A percentile compares a stretch with the other conserved stretches of the same genome.
These are phyloP conservation scores for Dryoscopus gambensis DNA, from an alignment of 2,113 vertebrate species.

Conservation along the genomic window DNA sequence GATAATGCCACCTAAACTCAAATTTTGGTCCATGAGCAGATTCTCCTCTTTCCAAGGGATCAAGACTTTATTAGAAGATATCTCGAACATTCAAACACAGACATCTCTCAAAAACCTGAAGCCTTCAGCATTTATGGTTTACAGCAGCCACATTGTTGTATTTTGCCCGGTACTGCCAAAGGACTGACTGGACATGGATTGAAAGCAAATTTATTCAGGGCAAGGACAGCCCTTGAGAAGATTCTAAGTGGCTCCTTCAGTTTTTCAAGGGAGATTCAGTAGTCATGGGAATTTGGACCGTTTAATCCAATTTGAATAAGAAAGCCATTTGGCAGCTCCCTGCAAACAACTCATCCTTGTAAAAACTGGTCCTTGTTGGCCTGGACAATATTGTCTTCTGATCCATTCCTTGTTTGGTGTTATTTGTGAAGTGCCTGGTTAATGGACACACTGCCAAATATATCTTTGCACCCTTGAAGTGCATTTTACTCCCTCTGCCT, in stretches of 20 bases:
- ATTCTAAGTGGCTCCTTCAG: neutral
- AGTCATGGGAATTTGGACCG: neutral
- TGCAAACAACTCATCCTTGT: neutral
- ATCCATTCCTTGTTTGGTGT: neutral
- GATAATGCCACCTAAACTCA: neutral
- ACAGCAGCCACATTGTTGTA: neutral
- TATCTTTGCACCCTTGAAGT: neutral
- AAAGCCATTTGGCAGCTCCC: neutral
- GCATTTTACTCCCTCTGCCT: neutral
- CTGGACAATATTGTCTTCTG: neutral
- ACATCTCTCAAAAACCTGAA: neutral
- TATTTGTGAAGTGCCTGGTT: neutral
- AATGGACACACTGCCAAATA: neutral
- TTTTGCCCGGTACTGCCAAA: neutral
- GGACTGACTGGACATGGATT: neutral
- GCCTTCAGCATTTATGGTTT: neutral
- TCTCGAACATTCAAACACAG: neutral
- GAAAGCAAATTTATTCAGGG: neutral
- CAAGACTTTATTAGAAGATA: neutral
- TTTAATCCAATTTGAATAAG: neutral
- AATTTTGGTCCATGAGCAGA: neutral
- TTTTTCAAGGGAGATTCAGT: neutral
- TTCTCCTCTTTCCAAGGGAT: neutral
- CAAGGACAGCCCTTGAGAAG: neutral
- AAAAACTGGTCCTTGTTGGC: neutral